These are phyloP conservation scores for Gephyroberyx darwinii DNA, from an alignment of 2,797 vertebrate genomes.

Conservation along the genomic window DNA sequence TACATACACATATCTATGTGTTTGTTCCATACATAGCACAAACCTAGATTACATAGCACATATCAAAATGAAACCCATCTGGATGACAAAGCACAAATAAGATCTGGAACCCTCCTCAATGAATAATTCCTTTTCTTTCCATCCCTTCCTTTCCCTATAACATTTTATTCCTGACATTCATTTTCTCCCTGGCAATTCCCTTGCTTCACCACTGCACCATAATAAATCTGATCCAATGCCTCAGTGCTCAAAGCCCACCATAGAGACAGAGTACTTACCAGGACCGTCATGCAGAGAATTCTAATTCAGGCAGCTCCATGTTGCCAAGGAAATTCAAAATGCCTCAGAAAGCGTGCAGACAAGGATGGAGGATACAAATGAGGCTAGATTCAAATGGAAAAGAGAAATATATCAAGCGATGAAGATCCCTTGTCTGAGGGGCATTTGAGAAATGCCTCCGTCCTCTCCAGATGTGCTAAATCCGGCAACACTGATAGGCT, in stretches of 20 bases:
- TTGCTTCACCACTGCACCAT: constrained; percentile 77
- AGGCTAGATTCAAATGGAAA: constrained; percentile 49
- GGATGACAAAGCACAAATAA: constrained; percentile 80
- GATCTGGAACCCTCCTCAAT: constrained; percentile 55
- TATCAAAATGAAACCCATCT: constrained; percentile 65
- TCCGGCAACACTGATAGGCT: constrained; percentile 75
- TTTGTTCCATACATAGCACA: constrained; percentile 31
- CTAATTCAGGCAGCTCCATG: constrained; percentile 86
- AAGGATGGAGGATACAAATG: constrained; percentile 58
- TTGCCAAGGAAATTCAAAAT: constrained; percentile 84
- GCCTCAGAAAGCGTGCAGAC: constrained; percentile 79
- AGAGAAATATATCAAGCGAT: constrained; percentile 43
- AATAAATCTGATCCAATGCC: constrained; percentile 75
- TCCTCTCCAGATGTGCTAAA: constrained; percentile 77
- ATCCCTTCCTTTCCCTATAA: constrained; percentile 41
- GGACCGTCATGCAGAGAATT: constrained; percentile 87
- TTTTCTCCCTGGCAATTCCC: constrained; percentile 66
- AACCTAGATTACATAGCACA: constrained; percentile 47
- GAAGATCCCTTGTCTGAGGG: constrained; percentile 68
- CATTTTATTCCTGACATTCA: constrained; percentile 64
- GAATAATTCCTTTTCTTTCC: constrained; percentile 38
- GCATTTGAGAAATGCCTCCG: constrained; percentile 73
- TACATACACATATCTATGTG: constrained; percentile 30
- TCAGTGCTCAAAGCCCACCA: constrained; percentile 74
- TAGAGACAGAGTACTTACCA: constrained; percentile 82